Evolutionary conservation across 2,797 vertebrate genomes (phyloP).

Genomic region (Myripristis murdjan): DNA sequence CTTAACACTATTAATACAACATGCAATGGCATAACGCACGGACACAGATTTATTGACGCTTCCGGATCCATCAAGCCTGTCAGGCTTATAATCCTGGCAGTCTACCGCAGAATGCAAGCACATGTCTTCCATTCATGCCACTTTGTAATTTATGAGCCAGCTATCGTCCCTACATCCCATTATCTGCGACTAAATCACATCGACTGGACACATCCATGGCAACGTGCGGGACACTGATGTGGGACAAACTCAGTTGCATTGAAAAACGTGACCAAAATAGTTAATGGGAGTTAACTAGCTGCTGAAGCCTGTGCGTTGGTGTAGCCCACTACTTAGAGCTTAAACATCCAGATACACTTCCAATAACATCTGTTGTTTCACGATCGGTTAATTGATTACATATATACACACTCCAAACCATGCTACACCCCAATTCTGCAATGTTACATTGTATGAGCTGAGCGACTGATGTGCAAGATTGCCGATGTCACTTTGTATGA

Average conservation of each 20-base stretch:
- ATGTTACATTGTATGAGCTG: background rate
- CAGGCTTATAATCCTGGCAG: conserved; percentile 11
- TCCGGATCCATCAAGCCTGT: conserved; percentile 43
- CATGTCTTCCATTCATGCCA: conserved; percentile 28
- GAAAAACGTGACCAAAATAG: conserved; percentile 69
- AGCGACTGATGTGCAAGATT: conserved; percentile 23
- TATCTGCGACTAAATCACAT: conserved; percentile 25
- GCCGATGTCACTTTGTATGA: conserved; percentile 38
- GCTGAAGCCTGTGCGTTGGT: background rate
- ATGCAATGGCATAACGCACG: conserved; percentile 27
- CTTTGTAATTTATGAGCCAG: conserved; percentile 19
- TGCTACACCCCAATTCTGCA: conserved; percentile 3
- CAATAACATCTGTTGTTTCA: background rate
- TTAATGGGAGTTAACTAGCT: conserved; percentile 40
- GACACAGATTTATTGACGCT: conserved; percentile 19
- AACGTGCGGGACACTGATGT: conserved; percentile 64
- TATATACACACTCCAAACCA: no score
- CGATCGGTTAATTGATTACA: conserved; percentile 4
- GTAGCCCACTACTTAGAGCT: background rate
- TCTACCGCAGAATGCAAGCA: conserved; percentile 36
- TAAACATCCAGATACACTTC: background rate
- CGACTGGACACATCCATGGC: conserved; percentile 32
- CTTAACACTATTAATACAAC: conserved; percentile 25
- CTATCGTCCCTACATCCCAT: conserved; percentile 29
- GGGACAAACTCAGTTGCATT: conserved; percentile 55